Evolutionary conservation across 2,113 vertebrate genomes (phyloP), one percentile per base, ranked within the genome.

Genomic region (Sclerurus mexicanus): DNA sequence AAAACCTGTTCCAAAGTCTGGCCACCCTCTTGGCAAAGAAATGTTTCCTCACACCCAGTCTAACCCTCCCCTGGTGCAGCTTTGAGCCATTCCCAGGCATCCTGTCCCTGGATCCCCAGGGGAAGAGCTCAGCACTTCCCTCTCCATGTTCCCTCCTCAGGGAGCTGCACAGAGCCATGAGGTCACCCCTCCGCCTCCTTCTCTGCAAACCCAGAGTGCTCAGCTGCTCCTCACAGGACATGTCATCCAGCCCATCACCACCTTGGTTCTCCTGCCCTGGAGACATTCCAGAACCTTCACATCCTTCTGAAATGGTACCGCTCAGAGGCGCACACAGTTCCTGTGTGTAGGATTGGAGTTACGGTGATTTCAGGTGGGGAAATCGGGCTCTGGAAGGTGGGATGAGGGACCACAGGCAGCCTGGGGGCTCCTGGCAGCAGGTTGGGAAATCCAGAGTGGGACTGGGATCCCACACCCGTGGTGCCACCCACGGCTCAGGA

Each of bases 61-160:
- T 35, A 58, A 49, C 4, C 30, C 35, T 64, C 35, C 16, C 30
- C 40, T 10, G 50, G 6, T 1, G 4, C 74, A 53, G n/a, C 42
- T 91, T 14, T 77, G 71, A 89, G 30, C 49, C 49, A 17, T 63
- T 72, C 35, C 69, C 46, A 60, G 1, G 6, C 1, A 9, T 64
- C 39, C 74, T 40, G 3, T 35, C 37, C 3, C 42, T 30, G 71
- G 30, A 35, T 40, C 6, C n/a, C 44, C 31, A 53, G 17, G 47
- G 62, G 27, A n/a, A 72, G 53, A 53, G 27, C 17, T 59, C 88
- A 73, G 91, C n/a, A 63, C 3, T 18, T 53, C 64, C 7, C 0
- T 55, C 49, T 35, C 63, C 59, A 14, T 0, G 0, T 59, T 24
- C 49, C 58, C 44, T 64, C 66, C 60, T 78, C 2, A 0, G 66